Percentiles rank a stretch among this genome's conserved stretches.
Conservation (phyloP, 2,888 invertebrate genomes). For the Rhagium mordax region DNA sequence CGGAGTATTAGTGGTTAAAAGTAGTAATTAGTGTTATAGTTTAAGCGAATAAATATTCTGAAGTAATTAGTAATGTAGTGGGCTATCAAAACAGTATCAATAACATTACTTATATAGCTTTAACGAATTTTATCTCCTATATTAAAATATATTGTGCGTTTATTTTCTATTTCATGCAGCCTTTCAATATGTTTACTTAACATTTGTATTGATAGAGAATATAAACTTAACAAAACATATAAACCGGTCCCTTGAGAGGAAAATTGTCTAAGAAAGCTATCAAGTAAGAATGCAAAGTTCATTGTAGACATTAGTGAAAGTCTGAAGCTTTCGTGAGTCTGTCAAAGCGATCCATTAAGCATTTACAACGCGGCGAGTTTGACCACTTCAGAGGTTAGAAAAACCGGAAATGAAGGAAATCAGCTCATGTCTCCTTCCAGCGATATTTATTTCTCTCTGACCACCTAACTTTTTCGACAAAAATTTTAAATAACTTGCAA, state of each 20-base stretch:
- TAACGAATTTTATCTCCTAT: too few relatives aligned
- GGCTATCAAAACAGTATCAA: too few relatives aligned
- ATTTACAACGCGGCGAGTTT: constrained; percentile 24
- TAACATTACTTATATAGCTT: too few relatives aligned
- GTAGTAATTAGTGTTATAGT: too few relatives aligned
- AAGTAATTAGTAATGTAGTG: too few relatives aligned
- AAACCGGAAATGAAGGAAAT: constrained; percentile 61
- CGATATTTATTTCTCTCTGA: constrained; percentile 48
- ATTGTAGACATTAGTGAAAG: constrained; percentile 4
- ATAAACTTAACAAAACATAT: not conserved
- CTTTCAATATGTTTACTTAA: not conserved
- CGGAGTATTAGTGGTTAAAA: too few relatives aligned
- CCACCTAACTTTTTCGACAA: not conserved
- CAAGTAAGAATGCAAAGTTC: constrained; percentile 8
- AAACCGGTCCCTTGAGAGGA: not conserved
- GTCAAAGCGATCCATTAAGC: constrained; percentile 27
- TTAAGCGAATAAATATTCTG: too few relatives aligned
- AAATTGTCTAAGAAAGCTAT: not conserved
- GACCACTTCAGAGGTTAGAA: constrained; percentile 34
- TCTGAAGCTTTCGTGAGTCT: constrained; percentile 6
- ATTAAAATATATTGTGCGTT: too few relatives aligned
- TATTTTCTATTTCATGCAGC: too few relatives aligned
- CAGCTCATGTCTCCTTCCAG: constrained; percentile 57
- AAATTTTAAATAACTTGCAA: not conserved
- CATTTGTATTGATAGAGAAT: not conserved